These are phyloP conservation scores for Amphiduros pacificus DNA, from an alignment of 2,888 invertebrate genomes.

Conservation along the genomic window DNA sequence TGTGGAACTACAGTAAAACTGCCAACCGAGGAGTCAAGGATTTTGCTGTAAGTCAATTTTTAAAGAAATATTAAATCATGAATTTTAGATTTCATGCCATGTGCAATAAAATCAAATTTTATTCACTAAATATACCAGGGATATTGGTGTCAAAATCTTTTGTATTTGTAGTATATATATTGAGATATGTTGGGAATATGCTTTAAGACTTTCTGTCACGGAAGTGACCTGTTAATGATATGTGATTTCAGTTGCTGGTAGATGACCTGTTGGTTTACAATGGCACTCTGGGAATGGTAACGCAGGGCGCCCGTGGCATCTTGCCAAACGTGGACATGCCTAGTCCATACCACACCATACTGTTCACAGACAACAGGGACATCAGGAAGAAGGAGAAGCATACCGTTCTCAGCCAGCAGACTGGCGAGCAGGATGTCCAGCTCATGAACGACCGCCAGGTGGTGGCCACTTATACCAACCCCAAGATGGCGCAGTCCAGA, in stretches of 20 bases:
- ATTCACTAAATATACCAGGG: too few species aligned
- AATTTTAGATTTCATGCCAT: background rate
- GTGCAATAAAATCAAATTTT: too few species aligned
- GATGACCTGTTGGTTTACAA: slow-evolving; percentile 81
- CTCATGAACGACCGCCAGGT: slow-evolving; percentile 48
- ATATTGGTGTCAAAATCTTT: too few species aligned
- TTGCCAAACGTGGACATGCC: slow-evolving; percentile 46
- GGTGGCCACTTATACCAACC: slow-evolving; percentile 42
- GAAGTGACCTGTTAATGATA: background rate
- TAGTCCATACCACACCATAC: slow-evolving; percentile 54
- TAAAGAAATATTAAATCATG: background rate
- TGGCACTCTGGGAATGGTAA: slow-evolving; percentile 66
- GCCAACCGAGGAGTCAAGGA: slow-evolving; percentile 78
- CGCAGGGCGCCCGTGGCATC: slow-evolving; percentile 43
- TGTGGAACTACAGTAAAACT: slow-evolving; percentile 86
- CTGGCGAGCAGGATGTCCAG: slow-evolving; percentile 56
- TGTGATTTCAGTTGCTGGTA: slow-evolving; percentile 69
- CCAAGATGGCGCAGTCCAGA: slow-evolving; percentile 40
- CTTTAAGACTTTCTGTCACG: background rate
- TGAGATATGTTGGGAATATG: too few species aligned
- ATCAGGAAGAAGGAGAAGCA: slow-evolving; percentile 50
- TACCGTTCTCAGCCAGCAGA: slow-evolving; percentile 48
- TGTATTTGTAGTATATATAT: too few species aligned
- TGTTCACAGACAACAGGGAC: slow-evolving; percentile 58
- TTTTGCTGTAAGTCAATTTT: slow-evolving; percentile 71